A percentile compares a stretch with the other conserved stretches of the same genome.
Conservation (phyloP, 1,140 invertebrate species). For the Drosophila teissieri region DNA sequence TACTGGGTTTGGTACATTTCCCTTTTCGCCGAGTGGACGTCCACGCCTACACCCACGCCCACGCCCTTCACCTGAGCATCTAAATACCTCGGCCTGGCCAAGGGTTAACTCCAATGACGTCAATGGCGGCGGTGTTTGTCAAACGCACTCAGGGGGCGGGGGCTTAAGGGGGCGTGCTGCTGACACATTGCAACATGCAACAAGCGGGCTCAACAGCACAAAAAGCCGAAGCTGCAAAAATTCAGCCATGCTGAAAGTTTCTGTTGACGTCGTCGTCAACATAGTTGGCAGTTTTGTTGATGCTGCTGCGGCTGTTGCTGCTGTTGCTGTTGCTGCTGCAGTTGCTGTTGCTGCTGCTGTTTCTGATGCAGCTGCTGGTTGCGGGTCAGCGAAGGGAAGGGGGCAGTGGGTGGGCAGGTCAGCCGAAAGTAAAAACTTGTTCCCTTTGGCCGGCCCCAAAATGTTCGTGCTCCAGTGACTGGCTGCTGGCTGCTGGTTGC, state of each 20-base stretch:
- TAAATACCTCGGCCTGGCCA: slow-evolving; percentile 26
- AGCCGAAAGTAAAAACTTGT: slow-evolving; percentile 31
- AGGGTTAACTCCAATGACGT: slow-evolving; percentile 71
- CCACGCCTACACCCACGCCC: no score
- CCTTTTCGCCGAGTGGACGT: not conserved
- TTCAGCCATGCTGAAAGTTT: slow-evolving; percentile 67
- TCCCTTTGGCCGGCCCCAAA: slow-evolving; percentile 31
- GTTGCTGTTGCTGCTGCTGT: slow-evolving; percentile 17
- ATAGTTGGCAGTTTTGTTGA: slow-evolving; percentile 24
- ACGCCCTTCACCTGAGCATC: not conserved
- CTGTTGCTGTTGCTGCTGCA: not conserved
- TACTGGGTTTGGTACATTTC: not conserved
- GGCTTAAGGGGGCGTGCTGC: slow-evolving; percentile 22
- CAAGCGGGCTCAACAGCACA: slow-evolving; percentile 49
- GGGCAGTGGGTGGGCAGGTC: not conserved
- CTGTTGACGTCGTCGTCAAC: slow-evolving; percentile 52
- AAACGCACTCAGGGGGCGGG: slow-evolving; percentile 32
- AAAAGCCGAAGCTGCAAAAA: slow-evolving; percentile 65
- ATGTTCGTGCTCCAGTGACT: slow-evolving; percentile 28
- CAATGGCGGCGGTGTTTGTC: slow-evolving; percentile 55
- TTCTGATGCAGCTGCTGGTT: slow-evolving; percentile 2
- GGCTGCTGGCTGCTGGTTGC: slow-evolving; percentile 31
- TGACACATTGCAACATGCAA: slow-evolving; percentile 76
- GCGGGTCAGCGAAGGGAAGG: slow-evolving; percentile 1
- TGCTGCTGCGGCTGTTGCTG: not conserved